Base-by-base conservation (phyloP, 2,888 invertebrate genomes). In the Sphaeridia pumilis region DNA sequence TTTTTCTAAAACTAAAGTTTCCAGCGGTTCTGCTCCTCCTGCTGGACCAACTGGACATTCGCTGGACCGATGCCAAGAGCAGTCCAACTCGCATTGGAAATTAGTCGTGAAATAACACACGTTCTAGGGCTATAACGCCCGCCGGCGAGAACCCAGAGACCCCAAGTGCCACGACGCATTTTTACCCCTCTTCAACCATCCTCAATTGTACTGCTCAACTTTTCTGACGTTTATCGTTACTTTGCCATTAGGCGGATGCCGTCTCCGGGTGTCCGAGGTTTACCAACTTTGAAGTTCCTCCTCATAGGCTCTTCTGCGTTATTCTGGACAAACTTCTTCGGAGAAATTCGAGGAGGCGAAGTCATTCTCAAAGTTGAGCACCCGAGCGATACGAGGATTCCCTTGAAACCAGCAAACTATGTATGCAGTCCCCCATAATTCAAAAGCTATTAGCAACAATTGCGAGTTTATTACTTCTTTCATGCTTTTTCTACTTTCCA, bases 191-290 rank as follows among this genome's bases (percentile, higher is more conserved):
- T 45, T 51, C 45, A 45, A 51, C 51, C 46, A 45, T 51, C 44
- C 45, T 51, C 51, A 51, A 51, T 51, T 45, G 44, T 31, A n/a
- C 17, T 35, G 36, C 51, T 51, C 46, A 51, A 51, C 51, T 51
- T 51, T 51, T 22, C 21, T 27, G 51, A 51, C 51, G 46, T 46
- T 45, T 46, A 51, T 36, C 27, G 46, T 31, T 35, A 42, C 44
- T 48, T 21, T 20, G 27, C 48, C 48, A 48, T 48, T 48, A 48
- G n/a, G n/a, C n/a, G n/a, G n/a, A n/a, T n/a, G n/a, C n/a, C n/a
- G n/a, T n/a, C n/a, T n/a, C n/a, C n/a, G n/a, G n/a, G n/a, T n/a
- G n/a, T n/a, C n/a, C n/a, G n/a, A n/a, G n/a, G n/a, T n/a, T n/a
- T n/a, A n/a, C n/a, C n/a, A n/a, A n/a, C n/a, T n/a, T n/a, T n/a